Evolutionary conservation across 2,888 invertebrate species (phyloP).

Genomic region (Scrobipalpa atriplicella): DNA sequence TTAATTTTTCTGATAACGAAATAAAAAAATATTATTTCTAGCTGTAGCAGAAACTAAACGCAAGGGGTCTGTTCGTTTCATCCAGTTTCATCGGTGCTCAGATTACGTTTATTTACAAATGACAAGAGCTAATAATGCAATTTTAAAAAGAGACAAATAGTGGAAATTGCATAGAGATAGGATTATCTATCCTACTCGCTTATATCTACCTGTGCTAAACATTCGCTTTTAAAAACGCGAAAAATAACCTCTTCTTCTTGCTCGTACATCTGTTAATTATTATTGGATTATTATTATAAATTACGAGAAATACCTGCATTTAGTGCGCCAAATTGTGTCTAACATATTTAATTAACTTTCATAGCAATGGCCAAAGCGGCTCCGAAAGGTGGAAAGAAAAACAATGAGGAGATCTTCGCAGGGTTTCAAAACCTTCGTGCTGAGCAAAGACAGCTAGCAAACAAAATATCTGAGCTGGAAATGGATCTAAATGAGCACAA

Average conservation of each 20-base stretch:
- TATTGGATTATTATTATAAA: constrained; percentile 10
- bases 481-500: constrained; percentile 98
- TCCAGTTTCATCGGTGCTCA: constrained; percentile 25
- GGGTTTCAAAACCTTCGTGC: constrained; percentile 94
- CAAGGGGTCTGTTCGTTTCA: constrained; percentile 29
- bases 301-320: background rate
- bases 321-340: background rate
- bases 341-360: background rate
- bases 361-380: constrained; percentile 58
- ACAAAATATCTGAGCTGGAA: constrained; percentile 96
- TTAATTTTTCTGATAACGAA: background rate
- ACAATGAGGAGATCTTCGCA: constrained; percentile 91
- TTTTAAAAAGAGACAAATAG: background rate
- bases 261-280: constrained; percentile 26
- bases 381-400: constrained; percentile 73
- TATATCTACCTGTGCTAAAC: background rate
- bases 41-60: constrained; percentile 25
- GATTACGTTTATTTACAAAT: background rate
- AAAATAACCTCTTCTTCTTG: constrained; percentile 26
- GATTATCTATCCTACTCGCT: background rate
- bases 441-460: constrained; percentile 93
- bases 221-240: background rate
- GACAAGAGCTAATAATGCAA: background rate
- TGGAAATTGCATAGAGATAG: background rate
- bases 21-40: background rate